Percentiles rank a stretch among this genome's conserved stretches.
These are phyloP conservation scores for Synanthedon formicaeformis DNA, from an alignment of 2,888 invertebrate genomes.

Conservation along the genomic window DNA sequence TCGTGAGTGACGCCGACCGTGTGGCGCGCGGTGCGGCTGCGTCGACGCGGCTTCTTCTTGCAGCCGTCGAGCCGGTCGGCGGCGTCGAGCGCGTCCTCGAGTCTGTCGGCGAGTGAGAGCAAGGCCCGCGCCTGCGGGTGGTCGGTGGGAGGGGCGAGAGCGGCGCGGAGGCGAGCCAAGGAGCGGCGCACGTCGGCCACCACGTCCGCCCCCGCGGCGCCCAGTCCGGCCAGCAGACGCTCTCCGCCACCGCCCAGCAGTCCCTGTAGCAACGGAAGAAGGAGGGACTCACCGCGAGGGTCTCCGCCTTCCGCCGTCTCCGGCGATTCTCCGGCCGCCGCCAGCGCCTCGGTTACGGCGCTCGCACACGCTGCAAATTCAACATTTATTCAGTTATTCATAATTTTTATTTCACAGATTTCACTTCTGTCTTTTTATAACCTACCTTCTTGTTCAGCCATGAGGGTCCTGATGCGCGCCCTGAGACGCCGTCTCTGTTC, in stretches of 20 bases:
- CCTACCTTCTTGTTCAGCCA: constrained; percentile 89
- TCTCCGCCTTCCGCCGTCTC: constrained; percentile 23
- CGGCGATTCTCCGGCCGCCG: constrained; percentile 39
- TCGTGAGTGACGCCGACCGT: constrained; percentile 87
- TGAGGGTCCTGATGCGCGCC: constrained; percentile 83
- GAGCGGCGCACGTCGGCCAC: constrained; percentile 83
- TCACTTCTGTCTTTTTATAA: too few relatives aligned
- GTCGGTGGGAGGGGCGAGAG: constrained; percentile 70
- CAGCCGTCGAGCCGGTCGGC: constrained; percentile 50
- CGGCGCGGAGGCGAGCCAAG: constrained; percentile 79
- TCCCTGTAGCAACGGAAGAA: constrained; percentile 76
- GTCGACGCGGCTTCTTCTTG: constrained; percentile 60
- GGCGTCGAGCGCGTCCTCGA: constrained; percentile 71
- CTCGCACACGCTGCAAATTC: constrained; percentile 47
- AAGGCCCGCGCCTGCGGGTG: constrained; percentile 72
- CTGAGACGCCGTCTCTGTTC: constrained; percentile 87
- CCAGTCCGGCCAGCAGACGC: constrained; percentile 51
- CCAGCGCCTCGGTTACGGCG: constrained; percentile 57
- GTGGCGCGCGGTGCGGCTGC: constrained; percentile 77
- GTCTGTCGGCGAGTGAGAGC: constrained; percentile 76
- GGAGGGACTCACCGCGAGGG: constrained; percentile 81
- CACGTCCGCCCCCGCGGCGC: constrained; percentile 71
- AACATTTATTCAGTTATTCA: background rate
- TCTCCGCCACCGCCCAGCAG: constrained; percentile 68
- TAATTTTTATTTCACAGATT: too few relatives aligned